These are phyloP conservation scores for Darevskia mixta DNA, from an alignment of 2,797 vertebrate genomes.

Conservation along the genomic window DNA sequence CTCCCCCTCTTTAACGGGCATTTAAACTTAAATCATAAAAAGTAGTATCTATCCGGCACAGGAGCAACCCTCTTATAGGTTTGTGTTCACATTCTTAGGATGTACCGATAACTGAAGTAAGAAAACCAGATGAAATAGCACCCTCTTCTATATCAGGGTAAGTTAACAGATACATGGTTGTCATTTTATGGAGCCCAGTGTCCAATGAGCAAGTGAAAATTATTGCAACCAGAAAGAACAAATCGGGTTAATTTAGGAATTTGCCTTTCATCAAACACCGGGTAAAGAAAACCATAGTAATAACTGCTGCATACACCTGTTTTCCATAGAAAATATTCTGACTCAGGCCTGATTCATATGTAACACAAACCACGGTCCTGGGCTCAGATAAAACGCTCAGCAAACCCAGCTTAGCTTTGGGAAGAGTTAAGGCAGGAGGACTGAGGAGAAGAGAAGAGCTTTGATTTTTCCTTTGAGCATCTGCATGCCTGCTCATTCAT, in stretches of 20 bases:
- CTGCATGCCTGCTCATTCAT: too few relatives aligned
- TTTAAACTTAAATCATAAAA: not conserved
- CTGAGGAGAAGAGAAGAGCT: too few relatives aligned
- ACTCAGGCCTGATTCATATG: too few relatives aligned
- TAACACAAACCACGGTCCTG: too few relatives aligned
- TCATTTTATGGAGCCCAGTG: not conserved
- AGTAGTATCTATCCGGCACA: not conserved
- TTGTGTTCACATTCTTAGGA: constrained; percentile 22
- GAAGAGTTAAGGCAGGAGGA: too few relatives aligned
- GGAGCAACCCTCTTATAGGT: not conserved
- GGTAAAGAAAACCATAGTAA: not conserved
- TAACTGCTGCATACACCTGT: not conserved
- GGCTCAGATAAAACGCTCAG: too few relatives aligned
- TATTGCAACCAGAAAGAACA: not conserved
- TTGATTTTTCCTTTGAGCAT: too few relatives aligned
- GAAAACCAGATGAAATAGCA: constrained; percentile 5
- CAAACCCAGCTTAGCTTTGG: too few relatives aligned
- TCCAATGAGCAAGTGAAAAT: not conserved
- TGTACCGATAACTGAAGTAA: not conserved
- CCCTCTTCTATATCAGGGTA: not conserved
- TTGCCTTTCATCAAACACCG: not conserved
- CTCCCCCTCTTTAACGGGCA: not conserved
- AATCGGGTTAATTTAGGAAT: not conserved
- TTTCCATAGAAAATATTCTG: not conserved
- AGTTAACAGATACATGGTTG: not conserved